These are phyloP conservation scores for Styela clava DNA, from an alignment of 23 tunicate genomes.

Conservation along the genomic window DNA sequence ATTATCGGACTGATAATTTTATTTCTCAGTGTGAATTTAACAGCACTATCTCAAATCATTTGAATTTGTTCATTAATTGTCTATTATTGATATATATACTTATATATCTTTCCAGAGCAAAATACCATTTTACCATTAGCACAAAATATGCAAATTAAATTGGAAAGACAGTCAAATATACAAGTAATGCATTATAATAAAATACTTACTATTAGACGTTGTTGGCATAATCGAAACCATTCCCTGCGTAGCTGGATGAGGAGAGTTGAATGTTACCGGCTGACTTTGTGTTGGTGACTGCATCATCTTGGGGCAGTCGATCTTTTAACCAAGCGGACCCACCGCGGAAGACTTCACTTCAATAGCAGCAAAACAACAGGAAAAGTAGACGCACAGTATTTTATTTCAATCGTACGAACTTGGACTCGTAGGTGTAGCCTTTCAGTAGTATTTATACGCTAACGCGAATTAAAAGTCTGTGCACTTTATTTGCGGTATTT, in stretches of 20 bases:
- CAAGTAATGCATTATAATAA: too few species aligned
- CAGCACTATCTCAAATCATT: too few species aligned
- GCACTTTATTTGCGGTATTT: too few species aligned
- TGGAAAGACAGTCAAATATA: too few species aligned
- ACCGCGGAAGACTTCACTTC: conserved; percentile 35
- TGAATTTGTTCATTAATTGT: too few species aligned
- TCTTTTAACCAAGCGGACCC: neutral
- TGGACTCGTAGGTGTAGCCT: neutral
- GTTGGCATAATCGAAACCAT: conserved; percentile 82
- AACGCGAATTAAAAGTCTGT: too few species aligned
- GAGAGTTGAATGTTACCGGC: conserved; percentile 76
- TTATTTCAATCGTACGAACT: neutral
- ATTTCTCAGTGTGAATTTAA: too few species aligned
- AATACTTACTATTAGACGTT: conserved; percentile 44
- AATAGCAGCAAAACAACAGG: conserved; percentile 1
- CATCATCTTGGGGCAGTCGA: conserved; percentile 49
- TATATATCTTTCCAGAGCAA: too few species aligned
- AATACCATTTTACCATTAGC: too few species aligned
- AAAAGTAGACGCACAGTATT: neutral
- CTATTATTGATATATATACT: too few species aligned
- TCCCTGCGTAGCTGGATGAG: conserved; percentile 48
- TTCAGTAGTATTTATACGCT: neutral
- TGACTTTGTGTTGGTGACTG: conserved; percentile 83
- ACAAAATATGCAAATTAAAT: too few species aligned
- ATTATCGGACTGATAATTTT: neutral